These are phyloP conservation scores for Sclerurus mexicanus DNA, from an alignment of 2,113 vertebrate species.

Conservation along the genomic window DNA sequence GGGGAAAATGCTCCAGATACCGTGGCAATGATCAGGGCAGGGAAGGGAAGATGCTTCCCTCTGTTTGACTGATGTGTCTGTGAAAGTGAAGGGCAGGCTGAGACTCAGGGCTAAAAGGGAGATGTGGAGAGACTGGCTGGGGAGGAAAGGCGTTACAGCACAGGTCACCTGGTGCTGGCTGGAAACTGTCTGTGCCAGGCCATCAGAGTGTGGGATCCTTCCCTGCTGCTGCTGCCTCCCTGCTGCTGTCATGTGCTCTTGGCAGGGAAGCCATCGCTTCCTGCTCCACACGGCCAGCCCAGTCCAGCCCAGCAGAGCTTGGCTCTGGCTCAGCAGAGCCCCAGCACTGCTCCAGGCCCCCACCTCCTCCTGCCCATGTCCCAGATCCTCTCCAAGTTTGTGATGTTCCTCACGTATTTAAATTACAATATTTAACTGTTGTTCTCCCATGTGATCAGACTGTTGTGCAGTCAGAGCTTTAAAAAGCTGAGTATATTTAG, in stretches of 20 bases:
- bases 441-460: background rate
- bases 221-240: background rate
- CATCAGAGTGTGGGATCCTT: background rate
- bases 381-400: slow-evolving; percentile 3
- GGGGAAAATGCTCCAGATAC: background rate
- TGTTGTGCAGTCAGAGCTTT: background rate
- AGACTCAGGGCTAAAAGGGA: background rate
- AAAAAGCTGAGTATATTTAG: background rate
- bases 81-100: background rate
- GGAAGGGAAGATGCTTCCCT: background rate
- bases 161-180: background rate
- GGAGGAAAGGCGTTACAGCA: background rate
- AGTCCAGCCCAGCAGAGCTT: background rate
- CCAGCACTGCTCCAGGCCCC: background rate
- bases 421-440: background rate
- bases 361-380: background rate
- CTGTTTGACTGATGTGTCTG: background rate
- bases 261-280: background rate
- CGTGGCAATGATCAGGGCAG: fast-evolving
- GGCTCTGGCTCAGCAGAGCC: background rate
- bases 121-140: background rate
- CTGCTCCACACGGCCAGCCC: background rate
- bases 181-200: background rate
- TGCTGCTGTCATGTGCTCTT: background rate
- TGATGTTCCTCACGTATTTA: background rate